These are phyloP conservation scores for zebrafish (Danio rerio) DNA, from an alignment of 2,113 vertebrate genomes.

Conservation along the genomic window GRCz12tu NC_133185.1:7294501-7295000, in stretches of 20 bases:
- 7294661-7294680: slow-evolving; percentile 13
- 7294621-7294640: slow-evolving; percentile 47
- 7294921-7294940: neutral
- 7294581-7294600: slow-evolving; percentile 39
- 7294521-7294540: slow-evolving; percentile 52
- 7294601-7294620: slow-evolving; percentile 43
- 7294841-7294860: neutral
- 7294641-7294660: neutral
- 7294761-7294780: slow-evolving; percentile 20
- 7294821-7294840: neutral
- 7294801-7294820: slow-evolving; percentile 1
- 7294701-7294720: slow-evolving; percentile 8
- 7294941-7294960: no score
- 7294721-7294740: neutral
- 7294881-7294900: neutral
- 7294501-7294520: slow-evolving; percentile 56
- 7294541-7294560: slow-evolving; percentile 52
- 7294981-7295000: neutral
- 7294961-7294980: no score
- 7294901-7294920: neutral
- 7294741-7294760: neutral
- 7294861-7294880: neutral
- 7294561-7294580: slow-evolving; percentile 51
- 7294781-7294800: neutral
- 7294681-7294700: slow-evolving; percentile 21